Conservation (phyloP, 1,140 invertebrate species). For the Dendroctonus ponderosae region DNA sequence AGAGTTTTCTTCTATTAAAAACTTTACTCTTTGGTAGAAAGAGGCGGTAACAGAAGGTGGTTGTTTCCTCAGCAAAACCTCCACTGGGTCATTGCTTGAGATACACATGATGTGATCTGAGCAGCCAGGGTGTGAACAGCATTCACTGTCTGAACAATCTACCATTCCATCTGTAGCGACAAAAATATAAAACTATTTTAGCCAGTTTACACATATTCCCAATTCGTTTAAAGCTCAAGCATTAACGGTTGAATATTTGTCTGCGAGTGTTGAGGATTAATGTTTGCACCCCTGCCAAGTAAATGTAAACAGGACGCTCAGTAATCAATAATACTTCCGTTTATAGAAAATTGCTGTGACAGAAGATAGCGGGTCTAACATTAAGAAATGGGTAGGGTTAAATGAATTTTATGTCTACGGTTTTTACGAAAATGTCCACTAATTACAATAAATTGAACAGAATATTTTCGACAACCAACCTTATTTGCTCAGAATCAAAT, state of each 20-base stretch:
- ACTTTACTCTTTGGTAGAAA: conserved; percentile 97
- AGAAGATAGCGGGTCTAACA: too few species aligned
- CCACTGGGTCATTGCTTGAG: conserved; percentile 90
- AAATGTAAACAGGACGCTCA: too few species aligned
- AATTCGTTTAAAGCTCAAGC: too few species aligned
- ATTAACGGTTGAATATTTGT: background rate
- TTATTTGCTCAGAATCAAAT: too few species aligned
- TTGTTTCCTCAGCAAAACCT: conserved; percentile 91
- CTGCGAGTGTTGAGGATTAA: background rate
- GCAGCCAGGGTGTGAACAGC: conserved; percentile 80
- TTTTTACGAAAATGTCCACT: too few species aligned
- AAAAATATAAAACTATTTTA: background rate
- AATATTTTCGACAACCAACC: too few species aligned
- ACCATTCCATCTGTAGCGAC: conserved; percentile 82
- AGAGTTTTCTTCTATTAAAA: conserved; percentile 96
- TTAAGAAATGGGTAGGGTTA: too few species aligned
- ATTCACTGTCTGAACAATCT: conserved; percentile 98
- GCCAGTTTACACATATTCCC: background rate
- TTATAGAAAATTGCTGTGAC: too few species aligned
- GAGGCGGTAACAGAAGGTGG: conserved; percentile 94
- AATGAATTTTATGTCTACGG: too few species aligned
- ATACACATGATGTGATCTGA: conserved; percentile 90
- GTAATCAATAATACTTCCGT: too few species aligned
- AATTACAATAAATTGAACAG: too few species aligned
- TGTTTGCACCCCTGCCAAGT: background rate